Percentiles rank a stretch among this genome's conserved stretches.
These are phyloP conservation scores for Agrotis puta DNA, from an alignment of 2,888 invertebrate genomes.

Conservation along the genomic window DNA sequence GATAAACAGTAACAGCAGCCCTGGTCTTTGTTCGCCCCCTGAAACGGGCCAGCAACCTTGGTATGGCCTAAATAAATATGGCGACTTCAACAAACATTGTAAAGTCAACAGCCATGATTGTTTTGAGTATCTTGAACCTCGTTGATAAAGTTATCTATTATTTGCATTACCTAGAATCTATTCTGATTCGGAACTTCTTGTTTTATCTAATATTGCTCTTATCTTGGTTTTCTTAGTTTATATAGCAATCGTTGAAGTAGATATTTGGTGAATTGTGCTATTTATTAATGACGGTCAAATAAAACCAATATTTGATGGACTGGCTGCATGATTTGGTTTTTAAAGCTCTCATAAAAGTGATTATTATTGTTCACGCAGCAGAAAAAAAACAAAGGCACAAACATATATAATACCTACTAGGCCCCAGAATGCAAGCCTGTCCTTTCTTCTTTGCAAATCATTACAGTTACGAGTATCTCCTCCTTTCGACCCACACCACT, in stretches of 20 bases:
- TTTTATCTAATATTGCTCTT: conserved; percentile 24
- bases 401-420: not conserved
- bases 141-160: conserved; percentile 56
- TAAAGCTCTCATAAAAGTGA: not conserved
- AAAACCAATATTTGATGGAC: not conserved
- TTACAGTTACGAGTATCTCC: not conserved
- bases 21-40: too few relatives aligned
- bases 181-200: conserved; percentile 28
- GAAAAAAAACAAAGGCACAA: not conserved
- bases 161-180: conserved; percentile 40
- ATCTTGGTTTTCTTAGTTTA: conserved; percentile 20
- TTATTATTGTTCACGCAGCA: not conserved
- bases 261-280: not conserved
- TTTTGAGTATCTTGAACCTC: conserved; percentile 35
- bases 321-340: not conserved
- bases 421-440: too few relatives aligned
- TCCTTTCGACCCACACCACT: not conserved
- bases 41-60: not conserved
- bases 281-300: not conserved
- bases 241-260: not conserved
- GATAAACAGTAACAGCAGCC: too few relatives aligned
- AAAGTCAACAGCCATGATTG: conserved; percentile 34
- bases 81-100: conserved; percentile 11
- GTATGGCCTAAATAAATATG: conserved; percentile 15
- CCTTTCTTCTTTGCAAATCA: too few relatives aligned